Conservation (phyloP, 2,888 invertebrate genomes). For the Chaetoderma sp. region DNA sequence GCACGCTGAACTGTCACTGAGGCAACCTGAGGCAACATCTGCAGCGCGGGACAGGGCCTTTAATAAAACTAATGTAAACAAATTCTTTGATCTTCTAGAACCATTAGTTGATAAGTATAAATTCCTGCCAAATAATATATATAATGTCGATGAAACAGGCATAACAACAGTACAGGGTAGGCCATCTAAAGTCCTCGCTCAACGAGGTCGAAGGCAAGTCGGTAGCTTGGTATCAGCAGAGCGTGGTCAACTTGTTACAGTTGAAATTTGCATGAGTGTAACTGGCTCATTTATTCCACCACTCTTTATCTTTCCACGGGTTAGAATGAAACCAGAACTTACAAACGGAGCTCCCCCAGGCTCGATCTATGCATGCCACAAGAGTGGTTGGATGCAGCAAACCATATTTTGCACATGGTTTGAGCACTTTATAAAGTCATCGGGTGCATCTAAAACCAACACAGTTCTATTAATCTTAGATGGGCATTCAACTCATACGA, state of each 20-base stretch:
- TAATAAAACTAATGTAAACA: conserved; percentile 18
- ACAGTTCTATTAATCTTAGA: not conserved
- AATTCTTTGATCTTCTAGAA: conserved; percentile 20
- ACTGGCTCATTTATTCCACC: not conserved
- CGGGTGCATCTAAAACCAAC: not conserved
- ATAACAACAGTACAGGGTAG: not conserved
- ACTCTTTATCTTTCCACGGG: not conserved
- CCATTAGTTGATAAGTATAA: not conserved
- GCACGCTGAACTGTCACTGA: conserved; percentile 5
- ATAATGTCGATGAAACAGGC: not conserved
- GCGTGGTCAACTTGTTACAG: not conserved
- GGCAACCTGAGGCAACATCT: conserved; percentile 14
- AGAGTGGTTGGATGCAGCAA: not conserved
- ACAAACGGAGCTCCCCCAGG: no score
- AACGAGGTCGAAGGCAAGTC: not conserved
- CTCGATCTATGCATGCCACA: not conserved
- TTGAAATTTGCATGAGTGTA: not conserved
- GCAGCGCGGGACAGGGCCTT: conserved; percentile 15
- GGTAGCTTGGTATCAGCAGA: not conserved
- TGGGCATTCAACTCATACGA: not conserved
- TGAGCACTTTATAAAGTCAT: not conserved
- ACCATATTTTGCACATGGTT: conserved; percentile 1
- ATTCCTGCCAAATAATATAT: not conserved
- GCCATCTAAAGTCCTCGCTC: not conserved
- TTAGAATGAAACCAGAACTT: no score